Conservation (phyloP, 2,888 invertebrate genomes). For the Malthinus seriepunctatus region DNA sequence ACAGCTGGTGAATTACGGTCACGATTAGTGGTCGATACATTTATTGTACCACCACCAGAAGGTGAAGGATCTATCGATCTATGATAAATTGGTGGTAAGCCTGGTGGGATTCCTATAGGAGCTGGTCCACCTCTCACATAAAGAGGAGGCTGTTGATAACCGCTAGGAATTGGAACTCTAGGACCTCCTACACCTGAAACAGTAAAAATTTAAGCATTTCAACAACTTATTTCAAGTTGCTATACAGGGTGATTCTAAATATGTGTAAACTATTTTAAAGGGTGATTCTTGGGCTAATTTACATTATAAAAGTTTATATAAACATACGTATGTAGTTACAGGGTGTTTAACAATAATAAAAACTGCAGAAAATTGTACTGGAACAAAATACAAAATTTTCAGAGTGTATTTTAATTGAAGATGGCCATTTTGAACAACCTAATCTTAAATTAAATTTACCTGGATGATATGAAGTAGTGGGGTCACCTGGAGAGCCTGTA, state of each 20-base stretch:
- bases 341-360: too few relatives aligned
- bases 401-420: too few relatives aligned
- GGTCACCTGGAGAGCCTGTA: slow-evolving; percentile 30
- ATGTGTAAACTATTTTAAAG: too few relatives aligned
- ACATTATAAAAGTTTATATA: too few relatives aligned
- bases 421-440: not conserved
- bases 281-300: too few relatives aligned
- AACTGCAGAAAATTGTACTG: too few relatives aligned
- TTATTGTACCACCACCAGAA: slow-evolving; percentile 59
- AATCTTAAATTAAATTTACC: too few relatives aligned
- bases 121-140: slow-evolving; percentile 43
- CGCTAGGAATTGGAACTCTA: slow-evolving; percentile 36
- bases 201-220: not conserved
- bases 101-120: slow-evolving; percentile 32
- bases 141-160: slow-evolving; percentile 42
- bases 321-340: too few relatives aligned
- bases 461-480: slow-evolving; percentile 19
- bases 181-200: slow-evolving; percentile 35
- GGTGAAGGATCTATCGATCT: slow-evolving; percentile 60
- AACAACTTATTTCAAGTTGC: not conserved
- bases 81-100: slow-evolving; percentile 54
- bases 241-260: too few relatives aligned
- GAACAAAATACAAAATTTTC: too few relatives aligned
- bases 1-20: slow-evolving; percentile 47
- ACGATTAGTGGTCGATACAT: slow-evolving; percentile 41